Conservation (phyloP, 2,888 invertebrate genomes). For the Drosophila borealis region DNA sequence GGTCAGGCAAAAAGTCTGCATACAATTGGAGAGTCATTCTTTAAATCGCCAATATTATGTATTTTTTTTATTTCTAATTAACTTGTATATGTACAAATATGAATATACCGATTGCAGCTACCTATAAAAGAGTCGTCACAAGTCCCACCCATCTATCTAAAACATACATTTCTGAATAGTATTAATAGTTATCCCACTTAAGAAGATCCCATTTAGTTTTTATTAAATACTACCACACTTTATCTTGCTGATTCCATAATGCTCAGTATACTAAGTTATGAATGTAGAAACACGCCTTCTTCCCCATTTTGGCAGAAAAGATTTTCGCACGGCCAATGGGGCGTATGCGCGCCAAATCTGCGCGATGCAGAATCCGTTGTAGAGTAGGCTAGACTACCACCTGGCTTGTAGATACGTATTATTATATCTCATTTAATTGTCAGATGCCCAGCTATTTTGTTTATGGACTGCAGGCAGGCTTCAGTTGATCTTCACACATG, state of each 20-base stretch:
- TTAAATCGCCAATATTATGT: background rate
- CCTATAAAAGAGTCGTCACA: no score
- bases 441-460: slow-evolving; percentile 24
- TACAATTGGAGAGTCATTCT: slow-evolving; percentile 1
- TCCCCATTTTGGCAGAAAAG: background rate
- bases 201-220: no score
- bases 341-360: slow-evolving; percentile 66
- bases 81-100: background rate
- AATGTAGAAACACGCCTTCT: background rate
- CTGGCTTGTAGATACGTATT: slow-evolving; percentile 29
- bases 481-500: slow-evolving; percentile 63
- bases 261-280: background rate
- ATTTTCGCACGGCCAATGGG: slow-evolving; percentile 37
- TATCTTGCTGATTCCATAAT: no score
- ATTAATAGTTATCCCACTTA: background rate
- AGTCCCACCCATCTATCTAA: background rate
- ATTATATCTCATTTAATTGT: slow-evolving; percentile 47
- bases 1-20: background rate
- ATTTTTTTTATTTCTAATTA: background rate
- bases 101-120: background rate
- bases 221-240: no score
- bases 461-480: slow-evolving; percentile 33
- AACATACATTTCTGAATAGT: background rate
- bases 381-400: slow-evolving; percentile 8
- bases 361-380: slow-evolving; percentile 22